Conservation (phyloP, 2,888 invertebrate genomes). For the Drosophila paranaensis region DNA sequence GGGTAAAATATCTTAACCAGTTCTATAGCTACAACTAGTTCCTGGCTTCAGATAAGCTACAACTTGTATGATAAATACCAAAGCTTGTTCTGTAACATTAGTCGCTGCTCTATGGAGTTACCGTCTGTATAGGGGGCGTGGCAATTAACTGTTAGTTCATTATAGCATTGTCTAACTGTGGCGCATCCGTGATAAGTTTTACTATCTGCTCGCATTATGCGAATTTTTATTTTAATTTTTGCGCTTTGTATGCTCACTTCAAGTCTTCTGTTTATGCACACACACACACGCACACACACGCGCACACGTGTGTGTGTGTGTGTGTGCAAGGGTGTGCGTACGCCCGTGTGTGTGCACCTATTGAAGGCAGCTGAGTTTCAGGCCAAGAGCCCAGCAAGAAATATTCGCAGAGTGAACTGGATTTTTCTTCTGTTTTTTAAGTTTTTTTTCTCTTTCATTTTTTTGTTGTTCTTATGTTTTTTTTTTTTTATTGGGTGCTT, state of each 20-base stretch:
- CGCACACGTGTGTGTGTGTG: neutral
- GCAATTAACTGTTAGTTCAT: neutral
- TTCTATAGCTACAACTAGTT: neutral
- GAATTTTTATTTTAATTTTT: constrained; percentile 67
- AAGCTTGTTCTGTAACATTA: no score
- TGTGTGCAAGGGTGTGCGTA: neutral
- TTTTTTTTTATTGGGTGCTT: constrained; percentile 47
- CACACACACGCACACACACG: no score
- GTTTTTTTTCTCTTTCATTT: constrained; percentile 5
- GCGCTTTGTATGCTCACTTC: constrained; percentile 59
- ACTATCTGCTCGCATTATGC: constrained; percentile 25
- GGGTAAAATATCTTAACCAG: no score
- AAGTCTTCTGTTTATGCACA: constrained; percentile 39
- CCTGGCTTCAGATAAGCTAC: no score
- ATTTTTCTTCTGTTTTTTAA: constrained; percentile 1
- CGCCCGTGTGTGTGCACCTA: constrained; percentile 12
- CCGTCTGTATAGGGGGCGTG: no score
- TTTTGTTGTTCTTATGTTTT: constrained; percentile 15
- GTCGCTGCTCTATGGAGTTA: no score
- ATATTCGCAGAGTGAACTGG: constrained; percentile 24
- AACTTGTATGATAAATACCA: no score
- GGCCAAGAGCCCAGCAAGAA: constrained; percentile 16
- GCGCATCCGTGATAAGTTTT: constrained; percentile 6
- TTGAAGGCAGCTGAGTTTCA: constrained; percentile 33
- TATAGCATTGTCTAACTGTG: constrained; percentile 7